These are phyloP conservation scores for Zeugodacus cucurbitae DNA, from an alignment of 1,140 invertebrate species.

Conservation along the genomic window DNA sequence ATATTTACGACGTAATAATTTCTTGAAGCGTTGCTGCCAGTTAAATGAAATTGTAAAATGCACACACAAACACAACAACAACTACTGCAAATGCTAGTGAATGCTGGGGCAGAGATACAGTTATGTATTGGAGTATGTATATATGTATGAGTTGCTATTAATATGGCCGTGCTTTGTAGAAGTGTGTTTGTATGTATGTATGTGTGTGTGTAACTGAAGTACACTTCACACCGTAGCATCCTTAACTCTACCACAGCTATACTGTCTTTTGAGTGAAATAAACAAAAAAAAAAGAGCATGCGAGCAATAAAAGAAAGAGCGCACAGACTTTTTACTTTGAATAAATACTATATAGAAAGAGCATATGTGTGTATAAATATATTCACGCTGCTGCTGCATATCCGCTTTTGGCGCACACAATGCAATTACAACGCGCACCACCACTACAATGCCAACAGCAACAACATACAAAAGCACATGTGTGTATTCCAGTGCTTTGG, in stretches of 20 bases:
- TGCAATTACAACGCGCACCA: conserved; percentile 24
- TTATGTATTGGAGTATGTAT: not conserved
- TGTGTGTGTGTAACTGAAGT: not conserved
- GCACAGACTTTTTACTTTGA: not conserved
- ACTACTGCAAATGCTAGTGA: not conserved
- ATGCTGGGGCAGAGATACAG: not conserved
- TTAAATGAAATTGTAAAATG: conserved; percentile 35
- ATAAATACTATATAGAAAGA: not conserved
- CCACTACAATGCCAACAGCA: not conserved
- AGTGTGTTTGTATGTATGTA: not conserved
- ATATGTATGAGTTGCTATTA: not conserved
- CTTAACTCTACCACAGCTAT: not conserved
- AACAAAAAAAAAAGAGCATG: not conserved
- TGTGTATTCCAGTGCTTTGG: not conserved
- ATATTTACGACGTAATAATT: conserved; percentile 38
- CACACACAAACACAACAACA: not conserved
- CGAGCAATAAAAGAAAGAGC: not conserved
- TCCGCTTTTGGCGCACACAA: conserved; percentile 14
- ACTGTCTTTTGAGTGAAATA: not conserved
- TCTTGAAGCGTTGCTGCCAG: conserved; percentile 3
- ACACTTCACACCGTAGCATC: conserved; percentile 1
- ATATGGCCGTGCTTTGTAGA: not conserved
- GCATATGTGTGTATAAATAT: not conserved
- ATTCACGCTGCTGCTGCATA: not conserved
- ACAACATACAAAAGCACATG: not conserved